Base-by-base conservation (phyloP, 1,140 invertebrate species). In the Protaetia brevitarsis region DNA sequence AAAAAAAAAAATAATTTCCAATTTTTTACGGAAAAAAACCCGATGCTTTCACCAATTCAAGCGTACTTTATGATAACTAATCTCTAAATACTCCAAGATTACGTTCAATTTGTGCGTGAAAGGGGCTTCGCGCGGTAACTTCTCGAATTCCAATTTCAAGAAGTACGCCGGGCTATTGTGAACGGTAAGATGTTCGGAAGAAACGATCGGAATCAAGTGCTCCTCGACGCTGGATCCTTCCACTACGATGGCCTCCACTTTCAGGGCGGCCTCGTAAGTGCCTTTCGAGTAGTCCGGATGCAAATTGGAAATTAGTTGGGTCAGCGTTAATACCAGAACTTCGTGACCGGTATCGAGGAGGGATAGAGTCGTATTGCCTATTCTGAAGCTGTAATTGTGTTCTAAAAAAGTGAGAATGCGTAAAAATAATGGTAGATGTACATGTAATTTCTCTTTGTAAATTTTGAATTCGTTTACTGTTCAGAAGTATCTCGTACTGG, bases 351-450 rank as follows among this genome's bases (percentile, higher is more conserved):
- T 83, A 69, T 88, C 89, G 62, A 89, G 80, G 36, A 93, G 76
- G 34, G 87, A 89, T 16, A 92, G 45, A 29, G 86, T 88, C 72
- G 85, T 88, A 74, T 91, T 91, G 16, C 89, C 89, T 30, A 94
- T 74, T 7, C 90, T 89, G 68, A 94, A 83, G 79, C 92, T 92
- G 31, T 91, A 82, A 78, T 92, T 92, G 70, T 92, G 89, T 71
- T 90, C 88, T 90, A 76, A 68, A 85, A 84, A 60, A 66, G 66
- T 29, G 16, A 29, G 31, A 34, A 41, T 16, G 11, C 23, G 6
- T 19, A 8, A 3, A 1, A 21, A 19, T 10, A 45, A 45, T 41
- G n/a, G n/a, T n/a, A n/a, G n/a, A n/a, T n/a, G n/a, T n/a, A n/a
- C n/a, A n/a, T n/a, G n/a, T n/a, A n/a, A n/a, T n/a, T n/a, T n/a